Conservation (phyloP, 2,797 vertebrate genomes). For the Acipenser oxyrinchus region DNA sequence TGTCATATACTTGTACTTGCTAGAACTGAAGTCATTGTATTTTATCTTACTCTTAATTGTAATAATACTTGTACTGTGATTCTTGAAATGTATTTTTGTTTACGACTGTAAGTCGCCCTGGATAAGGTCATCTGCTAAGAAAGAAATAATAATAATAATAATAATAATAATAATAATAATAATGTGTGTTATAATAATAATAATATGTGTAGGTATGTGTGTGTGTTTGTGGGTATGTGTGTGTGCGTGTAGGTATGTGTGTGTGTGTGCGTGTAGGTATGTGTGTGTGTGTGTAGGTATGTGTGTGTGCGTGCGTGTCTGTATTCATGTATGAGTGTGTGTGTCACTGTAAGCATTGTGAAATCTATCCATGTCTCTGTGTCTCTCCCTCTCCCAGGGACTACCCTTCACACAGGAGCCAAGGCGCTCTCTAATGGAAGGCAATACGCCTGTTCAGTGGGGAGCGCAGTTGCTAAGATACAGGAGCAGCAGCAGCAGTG, state of each 20-base stretch:
- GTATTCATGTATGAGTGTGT: background rate
- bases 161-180: too few species aligned
- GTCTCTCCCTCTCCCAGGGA: background rate
- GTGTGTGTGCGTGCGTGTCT: slow-evolving; percentile 20
- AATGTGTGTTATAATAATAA: too few species aligned
- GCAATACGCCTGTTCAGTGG: slow-evolving; percentile 65
- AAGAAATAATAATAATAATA: too few species aligned
- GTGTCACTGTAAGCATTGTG: background rate
- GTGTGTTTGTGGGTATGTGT: too few species aligned
- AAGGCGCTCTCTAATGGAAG: slow-evolving; percentile 63
- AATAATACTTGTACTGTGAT: too few species aligned
- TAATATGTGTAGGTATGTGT: background rate
- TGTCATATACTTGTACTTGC: too few species aligned
- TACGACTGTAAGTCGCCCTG: too few species aligned
- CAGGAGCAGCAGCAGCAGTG: slow-evolving; percentile 79
- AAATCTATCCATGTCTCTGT: too few species aligned
- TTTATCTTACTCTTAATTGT: too few species aligned
- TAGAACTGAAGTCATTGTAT: too few species aligned
- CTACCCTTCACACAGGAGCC: slow-evolving; percentile 65
- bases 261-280: slow-evolving; percentile 18
- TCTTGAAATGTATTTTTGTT: too few species aligned
- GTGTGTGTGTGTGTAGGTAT: slow-evolving; percentile 27
- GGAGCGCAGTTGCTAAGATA: slow-evolving; percentile 98
- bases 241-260: slow-evolving; percentile 34
- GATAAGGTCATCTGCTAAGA: too few species aligned